A percentile compares a stretch with the other conserved stretches of the same genome.
These are phyloP conservation scores for Chrysodeixis includens DNA, from an alignment of 2,888 invertebrate species.

Conservation along the genomic window DNA sequence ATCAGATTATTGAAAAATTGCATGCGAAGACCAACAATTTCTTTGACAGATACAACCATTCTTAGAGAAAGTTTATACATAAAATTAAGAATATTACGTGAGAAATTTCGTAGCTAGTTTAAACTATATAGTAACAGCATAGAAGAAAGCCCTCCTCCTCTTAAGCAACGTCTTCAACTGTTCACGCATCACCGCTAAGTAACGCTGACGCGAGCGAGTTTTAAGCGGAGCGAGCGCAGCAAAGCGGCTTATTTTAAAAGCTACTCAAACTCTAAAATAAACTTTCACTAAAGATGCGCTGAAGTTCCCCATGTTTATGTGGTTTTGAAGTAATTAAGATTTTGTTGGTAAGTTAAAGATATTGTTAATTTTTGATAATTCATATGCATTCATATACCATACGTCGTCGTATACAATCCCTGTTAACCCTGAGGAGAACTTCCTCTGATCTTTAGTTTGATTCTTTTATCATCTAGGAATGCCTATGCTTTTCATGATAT, in stretches of 20 bases:
- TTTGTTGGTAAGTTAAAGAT: background rate
- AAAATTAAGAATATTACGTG: no score
- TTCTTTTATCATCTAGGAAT: no score
- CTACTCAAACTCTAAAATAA: slow-evolving; percentile 49
- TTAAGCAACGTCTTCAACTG: slow-evolving; percentile 11
- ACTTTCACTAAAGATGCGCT: slow-evolving; percentile 47
- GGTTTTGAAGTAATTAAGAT: background rate
- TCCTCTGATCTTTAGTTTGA: no score
- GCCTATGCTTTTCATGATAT: no score
- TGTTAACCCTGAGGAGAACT: no score
- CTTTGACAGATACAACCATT: no score
- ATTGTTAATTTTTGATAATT: no score
- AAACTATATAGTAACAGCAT: background rate
- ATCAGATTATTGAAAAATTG: no score
- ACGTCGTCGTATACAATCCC: no score
- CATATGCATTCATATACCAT: no score
- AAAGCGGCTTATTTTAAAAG: slow-evolving; percentile 85
- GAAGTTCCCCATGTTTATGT: background rate
- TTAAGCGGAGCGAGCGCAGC: slow-evolving; percentile 50
- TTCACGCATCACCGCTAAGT: slow-evolving; percentile 55
- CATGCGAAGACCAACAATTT: no score
- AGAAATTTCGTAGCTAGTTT: background rate
- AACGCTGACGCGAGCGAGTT: slow-evolving; percentile 49
- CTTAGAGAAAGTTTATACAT: no score
- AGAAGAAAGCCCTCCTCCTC: slow-evolving; percentile 2